Percentiles rank a stretch among this genome's conserved stretches.
phyloP scores from a whole-genome alignment of 2,888 invertebrate genomes.

The Nipponacmea schrenckii region DNA sequence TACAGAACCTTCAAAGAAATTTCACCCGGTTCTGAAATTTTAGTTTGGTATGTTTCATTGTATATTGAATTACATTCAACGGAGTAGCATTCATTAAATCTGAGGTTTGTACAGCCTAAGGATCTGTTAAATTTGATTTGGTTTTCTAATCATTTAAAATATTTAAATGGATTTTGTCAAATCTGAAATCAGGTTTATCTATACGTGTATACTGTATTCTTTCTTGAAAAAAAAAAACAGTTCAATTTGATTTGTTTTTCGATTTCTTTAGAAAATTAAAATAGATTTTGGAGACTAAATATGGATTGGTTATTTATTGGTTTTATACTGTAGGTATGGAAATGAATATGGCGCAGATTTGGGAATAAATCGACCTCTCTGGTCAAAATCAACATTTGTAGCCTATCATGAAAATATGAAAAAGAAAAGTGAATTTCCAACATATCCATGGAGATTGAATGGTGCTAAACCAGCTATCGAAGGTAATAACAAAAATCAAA shows the following conservation, averaged over 20 bases:
- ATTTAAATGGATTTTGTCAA: too few species aligned
- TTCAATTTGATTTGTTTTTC: too few species aligned
- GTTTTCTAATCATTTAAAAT: too few species aligned
- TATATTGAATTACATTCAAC: not conserved
- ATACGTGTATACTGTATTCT: too few species aligned
- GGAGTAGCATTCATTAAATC: too few species aligned
- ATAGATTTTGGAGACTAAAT: too few species aligned
- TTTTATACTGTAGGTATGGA: constrained; percentile 47
- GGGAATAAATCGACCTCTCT: constrained; percentile 38
- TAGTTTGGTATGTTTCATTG: constrained; percentile 64
- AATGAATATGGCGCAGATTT: constrained; percentile 62
- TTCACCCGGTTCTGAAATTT: constrained; percentile 63
- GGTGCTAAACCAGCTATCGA: not conserved
- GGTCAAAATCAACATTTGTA: not conserved
- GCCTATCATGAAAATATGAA: not conserved
- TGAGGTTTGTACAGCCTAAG: too few species aligned
- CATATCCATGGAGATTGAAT: not conserved
- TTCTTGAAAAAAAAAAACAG: too few species aligned
- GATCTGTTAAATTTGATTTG: too few species aligned
- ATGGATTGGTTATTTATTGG: too few species aligned
- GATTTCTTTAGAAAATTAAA: too few species aligned
- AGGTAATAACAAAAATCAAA: not conserved
- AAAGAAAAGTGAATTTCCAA: not conserved
- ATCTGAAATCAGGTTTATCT: too few species aligned
- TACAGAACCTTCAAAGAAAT: constrained; percentile 67